phyloP scores from a whole-genome alignment of 1,140 invertebrate species.

The Manduca sexta region DNA sequence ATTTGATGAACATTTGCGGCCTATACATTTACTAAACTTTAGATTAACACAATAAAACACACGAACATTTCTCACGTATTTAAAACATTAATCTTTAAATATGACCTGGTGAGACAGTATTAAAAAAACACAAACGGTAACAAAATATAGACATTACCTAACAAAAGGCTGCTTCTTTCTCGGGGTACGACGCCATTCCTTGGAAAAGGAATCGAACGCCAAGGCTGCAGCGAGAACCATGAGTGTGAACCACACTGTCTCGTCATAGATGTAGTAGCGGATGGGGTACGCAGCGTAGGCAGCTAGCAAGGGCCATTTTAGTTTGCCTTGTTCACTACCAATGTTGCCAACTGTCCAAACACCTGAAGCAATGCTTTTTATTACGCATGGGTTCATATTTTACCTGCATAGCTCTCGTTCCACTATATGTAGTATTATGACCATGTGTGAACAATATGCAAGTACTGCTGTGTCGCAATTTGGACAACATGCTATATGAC shows the following conservation, averaged over 20 bases:
- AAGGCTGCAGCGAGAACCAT: conserved; percentile 78
- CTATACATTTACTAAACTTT: too few species aligned
- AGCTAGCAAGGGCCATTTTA: conserved; percentile 80
- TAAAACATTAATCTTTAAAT: too few species aligned
- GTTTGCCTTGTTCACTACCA: conserved; percentile 82
- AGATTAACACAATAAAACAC: too few species aligned
- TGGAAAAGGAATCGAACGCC: conserved; percentile 82
- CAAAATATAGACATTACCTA: conserved; percentile 32
- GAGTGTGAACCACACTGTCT: conserved; percentile 78
- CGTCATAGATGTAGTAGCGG: conserved; percentile 79
- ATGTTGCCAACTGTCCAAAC: conserved; percentile 94
- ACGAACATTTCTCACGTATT: too few species aligned
- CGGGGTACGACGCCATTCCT: conserved; percentile 84
- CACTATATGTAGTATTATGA: too few species aligned
- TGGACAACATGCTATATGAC: too few species aligned
- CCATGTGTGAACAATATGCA: too few species aligned
- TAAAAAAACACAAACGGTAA: background rate
- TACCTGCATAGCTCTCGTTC: too few species aligned
- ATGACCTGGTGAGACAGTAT: background rate
- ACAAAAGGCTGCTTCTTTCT: conserved; percentile 62
- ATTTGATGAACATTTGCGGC: too few species aligned
- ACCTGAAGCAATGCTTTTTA: conserved; percentile 79
- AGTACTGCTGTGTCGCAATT: too few species aligned
- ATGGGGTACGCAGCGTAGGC: conserved; percentile 80
- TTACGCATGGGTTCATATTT: too few species aligned